Base-by-base conservation (phyloP, 2,888 invertebrate species). In the Ditula angustiorana region DNA sequence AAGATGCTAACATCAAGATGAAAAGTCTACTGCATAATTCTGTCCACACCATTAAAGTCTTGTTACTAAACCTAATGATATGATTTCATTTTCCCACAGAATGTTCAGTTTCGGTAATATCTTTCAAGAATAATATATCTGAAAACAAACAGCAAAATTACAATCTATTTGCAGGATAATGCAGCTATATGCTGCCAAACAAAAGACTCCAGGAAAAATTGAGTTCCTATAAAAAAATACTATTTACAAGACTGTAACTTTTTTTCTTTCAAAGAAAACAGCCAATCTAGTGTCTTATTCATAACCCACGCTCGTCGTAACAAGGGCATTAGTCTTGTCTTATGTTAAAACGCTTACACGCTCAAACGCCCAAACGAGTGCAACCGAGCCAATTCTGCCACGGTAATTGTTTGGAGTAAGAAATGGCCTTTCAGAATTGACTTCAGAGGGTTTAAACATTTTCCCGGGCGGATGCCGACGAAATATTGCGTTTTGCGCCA, bases 341-440 rank as follows among this genome's bases (percentile, higher is more conserved):
- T 35, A 8, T 10, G 30, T 52, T 30, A 33, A 33, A 53, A 35
- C 28, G 26, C 28, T 55, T 55, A 26, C 49, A 35, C 59, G 24
- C 24, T 21, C 5, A 47, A 47, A 46, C 53, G 50, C 41, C 28
- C 11, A 11, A 49, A n/a, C 37, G 61, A n/a, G n/a, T n/a, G n/a
- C n/a, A n/a, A n/a, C n/a, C 58, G 35, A 49, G 61, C 64, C 69
- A 65, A 68, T 68, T 49, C 46, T 41, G 37, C 23, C 41, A 24
- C 37, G 44, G 58, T 64, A 56, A 72, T 72, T 75, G 70, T 73
- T 69, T 72, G 57, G 65, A 66, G 69, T 69, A 70, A 72, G 73
- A 74, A 74, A 74, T 68, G 66, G 71, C 67, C 28, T 68, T 44
- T 58, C 49, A 50, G 56, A 69, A 65, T 67, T 65, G 67, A 73